Percentiles rank a stretch among this genome's conserved stretches.
These are phyloP conservation scores for Aporophyla nigra DNA, from an alignment of 2,888 invertebrate genomes.

Conservation along the genomic window DNA sequence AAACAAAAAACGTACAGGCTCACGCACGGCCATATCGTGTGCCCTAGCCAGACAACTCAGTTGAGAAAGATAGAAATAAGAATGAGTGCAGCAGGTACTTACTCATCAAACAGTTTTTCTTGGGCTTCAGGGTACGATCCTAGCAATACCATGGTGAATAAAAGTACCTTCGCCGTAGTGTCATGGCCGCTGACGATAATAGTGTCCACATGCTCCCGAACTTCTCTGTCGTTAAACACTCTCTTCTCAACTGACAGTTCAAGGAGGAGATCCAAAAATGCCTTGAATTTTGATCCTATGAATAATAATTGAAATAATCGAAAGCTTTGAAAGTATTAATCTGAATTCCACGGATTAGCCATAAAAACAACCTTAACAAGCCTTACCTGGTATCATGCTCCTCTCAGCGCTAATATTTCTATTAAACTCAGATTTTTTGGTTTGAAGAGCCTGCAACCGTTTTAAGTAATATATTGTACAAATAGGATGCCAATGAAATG, in stretches of 20 bases:
- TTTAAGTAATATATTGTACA: neutral
- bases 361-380: neutral
- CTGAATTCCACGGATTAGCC: neutral
- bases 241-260: slow-evolving; percentile 84
- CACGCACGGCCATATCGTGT: neutral
- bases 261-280: slow-evolving; percentile 90
- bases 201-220: slow-evolving; percentile 91
- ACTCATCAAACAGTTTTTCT: slow-evolving; percentile 79
- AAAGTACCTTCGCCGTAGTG: slow-evolving; percentile 85
- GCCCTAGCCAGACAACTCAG: neutral
- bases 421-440: slow-evolving; percentile 76
- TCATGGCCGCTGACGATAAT: slow-evolving; percentile 91
- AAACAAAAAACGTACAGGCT: no score
- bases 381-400: slow-evolving; percentile 71
- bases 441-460: slow-evolving; percentile 76
- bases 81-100: slow-evolving; percentile 56
- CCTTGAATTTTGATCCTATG: slow-evolving; percentile 82
- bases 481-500: no score
- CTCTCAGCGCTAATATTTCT: slow-evolving; percentile 66
- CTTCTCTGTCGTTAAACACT: slow-evolving; percentile 87
- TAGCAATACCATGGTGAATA: slow-evolving; percentile 83
- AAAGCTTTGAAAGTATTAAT: neutral
- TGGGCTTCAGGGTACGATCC: slow-evolving; percentile 85
- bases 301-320: neutral
- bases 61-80: neutral